phyloP scores from a whole-genome alignment of 1,140 invertebrate species.

The Periplaneta americana region DNA sequence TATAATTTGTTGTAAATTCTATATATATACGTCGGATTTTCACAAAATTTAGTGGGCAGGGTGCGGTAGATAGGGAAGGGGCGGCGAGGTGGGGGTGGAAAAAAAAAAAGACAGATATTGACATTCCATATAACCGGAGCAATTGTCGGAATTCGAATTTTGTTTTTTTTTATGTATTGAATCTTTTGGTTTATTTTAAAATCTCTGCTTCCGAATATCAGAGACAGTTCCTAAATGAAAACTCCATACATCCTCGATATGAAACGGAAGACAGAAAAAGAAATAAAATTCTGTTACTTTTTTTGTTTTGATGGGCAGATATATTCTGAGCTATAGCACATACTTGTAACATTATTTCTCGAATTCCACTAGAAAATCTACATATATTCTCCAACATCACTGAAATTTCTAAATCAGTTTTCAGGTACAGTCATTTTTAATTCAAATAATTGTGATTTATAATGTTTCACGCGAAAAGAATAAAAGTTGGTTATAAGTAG shows the following conservation, averaged over 20 bases:
- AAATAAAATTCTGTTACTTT: not conserved
- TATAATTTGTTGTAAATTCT: not conserved
- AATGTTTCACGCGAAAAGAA: no score
- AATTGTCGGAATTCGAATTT: not conserved
- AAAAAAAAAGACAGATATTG: not conserved
- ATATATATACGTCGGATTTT: not conserved
- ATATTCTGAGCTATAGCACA: no score
- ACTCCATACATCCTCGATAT: not conserved
- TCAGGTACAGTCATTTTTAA: no score
- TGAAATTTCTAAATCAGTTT: no score
- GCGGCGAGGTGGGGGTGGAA: not conserved
- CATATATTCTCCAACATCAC: no score
- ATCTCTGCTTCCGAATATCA: not conserved
- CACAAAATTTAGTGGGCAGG: not conserved
- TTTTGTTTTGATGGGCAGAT: no score
- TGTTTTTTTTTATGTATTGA: not conserved
- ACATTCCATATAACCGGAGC: not conserved
- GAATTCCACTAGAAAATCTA: no score
- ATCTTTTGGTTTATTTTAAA: not conserved
- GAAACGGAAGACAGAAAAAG: not conserved
- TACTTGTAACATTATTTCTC: no score
- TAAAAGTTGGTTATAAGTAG: no score
- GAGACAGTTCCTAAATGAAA: not conserved
- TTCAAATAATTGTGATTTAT: no score
- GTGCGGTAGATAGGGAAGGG: not conserved